A percentile compares a stretch with the other conserved stretches of the same genome.
Evolutionary conservation across 2,797 vertebrate species (phyloP).

Genomic region (Gadopsis bispinosus): DNA sequence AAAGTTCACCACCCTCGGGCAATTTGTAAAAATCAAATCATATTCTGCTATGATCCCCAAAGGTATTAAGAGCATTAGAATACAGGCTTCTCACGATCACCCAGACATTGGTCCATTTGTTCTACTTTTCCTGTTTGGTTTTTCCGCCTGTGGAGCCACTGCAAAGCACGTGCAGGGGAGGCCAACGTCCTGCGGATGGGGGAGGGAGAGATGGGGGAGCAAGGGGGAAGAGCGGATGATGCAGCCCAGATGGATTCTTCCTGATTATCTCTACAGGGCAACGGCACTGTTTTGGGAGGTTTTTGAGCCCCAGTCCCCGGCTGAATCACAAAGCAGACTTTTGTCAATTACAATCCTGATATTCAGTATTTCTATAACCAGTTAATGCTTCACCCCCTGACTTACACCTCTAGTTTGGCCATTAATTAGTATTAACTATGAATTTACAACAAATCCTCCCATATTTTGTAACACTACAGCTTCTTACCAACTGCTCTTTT

Average conservation of each 20-base stretch:
- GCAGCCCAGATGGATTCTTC: constrained; percentile 71
- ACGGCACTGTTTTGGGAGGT: constrained; percentile 38
- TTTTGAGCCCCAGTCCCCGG: constrained; percentile 41
- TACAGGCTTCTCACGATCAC: constrained; percentile 47
- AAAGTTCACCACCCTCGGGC: constrained; percentile 20
- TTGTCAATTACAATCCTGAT: neutral
- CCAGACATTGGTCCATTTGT: constrained; percentile 63
- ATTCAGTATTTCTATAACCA: neutral
- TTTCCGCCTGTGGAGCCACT: constrained; percentile 73
- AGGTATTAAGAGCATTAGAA: constrained; percentile 73
- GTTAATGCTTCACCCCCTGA: constrained; percentile 2
- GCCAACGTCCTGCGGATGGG: constrained; percentile 35
- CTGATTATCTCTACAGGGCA: constrained; percentile 62
- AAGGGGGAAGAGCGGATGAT: constrained; percentile 50
- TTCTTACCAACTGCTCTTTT: constrained; percentile 19
- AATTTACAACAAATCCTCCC: neutral
- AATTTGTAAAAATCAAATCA: constrained; percentile 39
- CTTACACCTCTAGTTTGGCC: neutral
- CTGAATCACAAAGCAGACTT: constrained; percentile 22
- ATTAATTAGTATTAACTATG: neutral
- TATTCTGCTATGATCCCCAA: constrained; percentile 55
- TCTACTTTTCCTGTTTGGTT: constrained; percentile 71
- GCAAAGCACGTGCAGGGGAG: constrained; percentile 61
- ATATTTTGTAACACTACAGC: neutral
- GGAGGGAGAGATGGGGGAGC: constrained; percentile 16